Evolutionary conservation across 2,888 invertebrate species (phyloP).

Genomic region (Netelia fuscicornis): DNA sequence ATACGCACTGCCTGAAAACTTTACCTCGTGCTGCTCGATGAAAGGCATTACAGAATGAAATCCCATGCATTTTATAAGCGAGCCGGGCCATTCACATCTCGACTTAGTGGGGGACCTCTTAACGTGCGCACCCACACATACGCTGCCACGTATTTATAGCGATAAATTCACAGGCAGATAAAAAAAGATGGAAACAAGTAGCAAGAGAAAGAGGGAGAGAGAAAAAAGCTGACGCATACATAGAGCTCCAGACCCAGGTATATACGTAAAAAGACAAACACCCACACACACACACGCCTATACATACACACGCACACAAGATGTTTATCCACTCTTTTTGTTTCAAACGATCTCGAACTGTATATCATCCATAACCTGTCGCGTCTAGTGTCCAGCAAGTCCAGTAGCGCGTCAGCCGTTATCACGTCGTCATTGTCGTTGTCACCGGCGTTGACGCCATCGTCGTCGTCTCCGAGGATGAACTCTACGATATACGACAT

Average conservation of each 20-base stretch:
- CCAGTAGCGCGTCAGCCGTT: conserved; percentile 49
- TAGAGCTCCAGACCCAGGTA: too few relatives aligned
- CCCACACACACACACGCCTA: too few relatives aligned
- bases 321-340: too few relatives aligned
- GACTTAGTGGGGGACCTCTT: conserved; percentile 75
- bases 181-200: conserved; percentile 76
- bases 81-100: conserved; percentile 78
- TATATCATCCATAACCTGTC: conserved; percentile 70
- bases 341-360: too few relatives aligned
- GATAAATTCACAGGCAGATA: conserved; percentile 43
- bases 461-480: neutral
- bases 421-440: conserved; percentile 61
- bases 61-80: conserved; percentile 84
- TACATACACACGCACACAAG: too few relatives aligned
- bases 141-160: conserved; percentile 43
- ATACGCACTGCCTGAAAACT: conserved; percentile 28
- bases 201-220: conserved; percentile 72
- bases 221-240: too few relatives aligned
- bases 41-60: conserved; percentile 74
- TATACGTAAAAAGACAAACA: too few relatives aligned
- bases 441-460: conserved; percentile 25
- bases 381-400: conserved; percentile 79
- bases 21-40: conserved; percentile 9
- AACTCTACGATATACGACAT: conserved; percentile 47
- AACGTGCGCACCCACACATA: conserved; percentile 56